Conservation (phyloP, 2,888 invertebrate genomes). For the Trichopoda pennipes region DNA sequence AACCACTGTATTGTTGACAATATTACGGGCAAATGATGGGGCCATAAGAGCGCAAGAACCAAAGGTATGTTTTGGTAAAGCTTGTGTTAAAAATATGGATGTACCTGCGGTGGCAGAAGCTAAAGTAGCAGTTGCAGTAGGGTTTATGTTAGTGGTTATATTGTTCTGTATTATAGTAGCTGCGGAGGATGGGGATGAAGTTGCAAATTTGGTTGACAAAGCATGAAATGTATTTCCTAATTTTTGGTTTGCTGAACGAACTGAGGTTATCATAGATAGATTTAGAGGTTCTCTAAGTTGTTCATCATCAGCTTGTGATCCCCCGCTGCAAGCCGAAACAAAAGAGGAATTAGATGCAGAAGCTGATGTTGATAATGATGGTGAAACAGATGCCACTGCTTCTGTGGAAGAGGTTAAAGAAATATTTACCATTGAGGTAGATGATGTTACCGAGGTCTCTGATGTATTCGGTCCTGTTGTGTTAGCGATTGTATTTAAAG, state of each 20-base stretch:
- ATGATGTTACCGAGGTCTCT: conserved; percentile 51
- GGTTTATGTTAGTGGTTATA: conserved; percentile 1
- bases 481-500: conserved; percentile 62
- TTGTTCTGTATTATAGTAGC: conserved; percentile 14
- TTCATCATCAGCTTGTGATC: conserved; percentile 53
- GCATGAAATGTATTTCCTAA: conserved; percentile 44
- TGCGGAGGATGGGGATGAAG: conserved; percentile 68
- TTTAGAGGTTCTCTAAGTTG: conserved; percentile 62
- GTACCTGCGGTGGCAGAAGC: conserved; percentile 55
- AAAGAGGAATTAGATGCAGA: conserved; percentile 72
- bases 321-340: conserved; percentile 73
- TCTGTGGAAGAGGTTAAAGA: conserved; percentile 70
- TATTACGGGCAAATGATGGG: conserved; percentile 74
- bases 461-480: conserved; percentile 40
- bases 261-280: conserved; percentile 57
- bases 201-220: conserved; percentile 42
- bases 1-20: conserved; percentile 53
- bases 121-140: conserved; percentile 36
- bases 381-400: conserved; percentile 69
- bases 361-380: conserved; percentile 62
- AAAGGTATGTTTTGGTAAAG: conserved; percentile 78
- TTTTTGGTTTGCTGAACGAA: conserved; percentile 35
- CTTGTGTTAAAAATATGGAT: conserved; percentile 73
- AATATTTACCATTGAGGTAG: conserved; percentile 65
- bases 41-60: conserved; percentile 78